A percentile compares a stretch with the other conserved stretches of the same genome.
Evolutionary conservation across 2,888 invertebrate genomes (phyloP).

Genomic region (Orchesella flavescens): DNA sequence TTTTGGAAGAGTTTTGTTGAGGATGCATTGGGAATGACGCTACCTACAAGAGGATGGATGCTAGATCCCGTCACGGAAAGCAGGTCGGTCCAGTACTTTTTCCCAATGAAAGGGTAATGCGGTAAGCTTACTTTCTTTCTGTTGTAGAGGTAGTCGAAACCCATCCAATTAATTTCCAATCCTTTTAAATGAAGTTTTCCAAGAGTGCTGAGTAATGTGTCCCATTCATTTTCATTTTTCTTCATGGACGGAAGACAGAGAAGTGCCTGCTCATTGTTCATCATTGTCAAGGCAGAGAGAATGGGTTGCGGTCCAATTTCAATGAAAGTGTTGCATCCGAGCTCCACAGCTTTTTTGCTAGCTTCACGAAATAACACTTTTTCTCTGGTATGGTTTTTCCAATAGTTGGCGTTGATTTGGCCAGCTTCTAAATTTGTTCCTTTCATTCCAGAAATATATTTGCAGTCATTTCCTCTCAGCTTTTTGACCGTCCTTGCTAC

Average conservation of each 20-base stretch:
- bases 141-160: slow-evolving; percentile 41
- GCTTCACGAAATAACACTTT: too few species aligned
- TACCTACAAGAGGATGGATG: slow-evolving; percentile 41
- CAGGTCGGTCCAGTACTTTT: slow-evolving; percentile 54
- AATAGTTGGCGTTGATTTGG: slow-evolving; percentile 29
- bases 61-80: slow-evolving; percentile 24
- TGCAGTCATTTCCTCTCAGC: slow-evolving; percentile 59
- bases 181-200: slow-evolving; percentile 24
- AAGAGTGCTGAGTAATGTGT: too few species aligned
- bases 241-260: slow-evolving; percentile 48
- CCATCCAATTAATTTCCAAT: slow-evolving; percentile 55
- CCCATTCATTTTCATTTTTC: slow-evolving; percentile 17
- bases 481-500: background rate
- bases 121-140: slow-evolving; percentile 54
- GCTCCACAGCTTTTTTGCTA: too few species aligned
- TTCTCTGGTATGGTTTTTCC: slow-evolving; percentile 48
- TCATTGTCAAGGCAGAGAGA: too few species aligned
- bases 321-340: too few species aligned
- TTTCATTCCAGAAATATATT: background rate
- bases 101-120: slow-evolving; percentile 59
- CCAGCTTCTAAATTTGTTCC: slow-evolving; percentile 26
- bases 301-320: too few species aligned
- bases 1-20: slow-evolving; percentile 48
- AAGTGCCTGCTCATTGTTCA: background rate
- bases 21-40: slow-evolving; percentile 48